These are phyloP conservation scores for Apteryx mantelli DNA, from an alignment of 2,113 vertebrate species.

Conservation along the genomic window DNA sequence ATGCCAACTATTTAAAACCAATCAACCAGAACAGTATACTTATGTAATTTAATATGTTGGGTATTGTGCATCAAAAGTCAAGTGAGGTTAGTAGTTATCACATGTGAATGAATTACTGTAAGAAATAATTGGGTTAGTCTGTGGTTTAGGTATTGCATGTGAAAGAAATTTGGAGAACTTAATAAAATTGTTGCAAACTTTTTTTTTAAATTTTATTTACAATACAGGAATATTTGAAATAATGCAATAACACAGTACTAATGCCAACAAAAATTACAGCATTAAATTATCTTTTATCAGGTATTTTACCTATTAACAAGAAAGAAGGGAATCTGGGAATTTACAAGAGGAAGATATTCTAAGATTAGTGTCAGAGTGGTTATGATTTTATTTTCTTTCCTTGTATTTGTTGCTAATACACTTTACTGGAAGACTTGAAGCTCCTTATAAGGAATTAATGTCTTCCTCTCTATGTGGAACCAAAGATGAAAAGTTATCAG, in stretches of 20 bases:
- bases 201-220: too few relatives aligned
- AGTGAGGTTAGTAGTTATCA: not conserved
- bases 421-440: not conserved
- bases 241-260: not conserved
- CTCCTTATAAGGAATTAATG: not conserved
- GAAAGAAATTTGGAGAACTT: not conserved
- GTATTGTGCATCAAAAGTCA: not conserved
- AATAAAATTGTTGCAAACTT: not conserved
- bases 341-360: not conserved
- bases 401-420: not conserved
- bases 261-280: not conserved
- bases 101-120: not conserved
- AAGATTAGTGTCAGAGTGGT: not conserved
- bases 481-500: not conserved
- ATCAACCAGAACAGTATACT: not conserved
- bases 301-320: not conserved
- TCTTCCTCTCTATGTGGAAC: not conserved
- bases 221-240: not conserved
- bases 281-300: not conserved
- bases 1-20: not conserved
- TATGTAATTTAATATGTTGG: not conserved
- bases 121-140: too few relatives aligned
- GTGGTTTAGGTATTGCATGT: not conserved
- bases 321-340: not conserved
- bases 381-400: not conserved